Evolutionary conservation across 2,797 vertebrate species (phyloP).

Genomic region (Leucoraja ocellata): DNA sequence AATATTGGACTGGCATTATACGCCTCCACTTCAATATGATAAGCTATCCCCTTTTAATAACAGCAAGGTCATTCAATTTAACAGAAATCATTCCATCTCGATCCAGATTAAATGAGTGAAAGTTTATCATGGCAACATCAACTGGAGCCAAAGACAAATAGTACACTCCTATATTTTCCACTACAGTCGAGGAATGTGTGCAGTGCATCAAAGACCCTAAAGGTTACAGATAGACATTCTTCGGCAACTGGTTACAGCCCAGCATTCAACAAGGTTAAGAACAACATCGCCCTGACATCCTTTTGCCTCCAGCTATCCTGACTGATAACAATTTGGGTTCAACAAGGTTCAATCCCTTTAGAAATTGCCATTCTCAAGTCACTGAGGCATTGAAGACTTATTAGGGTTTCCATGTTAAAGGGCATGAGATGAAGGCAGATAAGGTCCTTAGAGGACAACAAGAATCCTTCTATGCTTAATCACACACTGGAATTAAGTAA

Average conservation of each 20-base stretch:
- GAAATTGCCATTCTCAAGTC: not conserved
- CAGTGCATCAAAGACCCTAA: not conserved
- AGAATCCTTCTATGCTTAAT: not conserved
- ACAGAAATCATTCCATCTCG: not conserved
- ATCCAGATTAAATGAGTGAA: not conserved
- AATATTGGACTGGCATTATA: not conserved
- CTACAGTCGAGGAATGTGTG: not conserved
- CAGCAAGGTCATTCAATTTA: not conserved
- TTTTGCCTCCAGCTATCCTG: not conserved
- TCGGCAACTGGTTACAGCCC: not conserved
- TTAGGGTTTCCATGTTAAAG: conserved; percentile 11
- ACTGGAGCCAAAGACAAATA: not conserved
- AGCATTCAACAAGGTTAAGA: not conserved
- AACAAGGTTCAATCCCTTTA: conserved; percentile 25
- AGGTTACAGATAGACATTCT: not conserved
- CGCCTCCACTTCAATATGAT: not conserved
- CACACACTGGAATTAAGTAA: not conserved
- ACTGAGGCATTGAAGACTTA: not conserved
- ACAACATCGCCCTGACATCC: not conserved
- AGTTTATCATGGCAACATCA: not conserved
- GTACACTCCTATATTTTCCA: not conserved
- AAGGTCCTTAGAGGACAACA: not conserved
- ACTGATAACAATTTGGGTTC: conserved; percentile 18
- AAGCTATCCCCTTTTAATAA: not conserved
- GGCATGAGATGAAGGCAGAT: conserved; percentile 12